Evolutionary conservation across 2,113 vertebrate species (phyloP), one percentile per base, ranked within the genome.

Genomic region (Porphyrio hochstetteri): DNA sequence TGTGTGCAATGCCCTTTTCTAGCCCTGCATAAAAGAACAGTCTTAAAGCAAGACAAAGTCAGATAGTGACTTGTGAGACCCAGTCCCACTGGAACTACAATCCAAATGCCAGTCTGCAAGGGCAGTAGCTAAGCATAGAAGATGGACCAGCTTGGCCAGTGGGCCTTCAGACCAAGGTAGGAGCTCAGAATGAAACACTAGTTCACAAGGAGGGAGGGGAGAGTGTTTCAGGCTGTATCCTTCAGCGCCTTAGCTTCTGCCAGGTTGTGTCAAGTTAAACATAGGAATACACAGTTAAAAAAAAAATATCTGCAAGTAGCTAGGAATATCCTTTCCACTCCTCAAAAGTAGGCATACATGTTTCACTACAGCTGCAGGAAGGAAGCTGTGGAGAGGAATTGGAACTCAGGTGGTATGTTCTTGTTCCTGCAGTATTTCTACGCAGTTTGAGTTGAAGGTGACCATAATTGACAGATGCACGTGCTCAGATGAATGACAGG

Each of bases 311-410:
- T 78, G 91, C 19, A 71, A 75, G 56, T 60, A 78, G 60, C 77
- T 84, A 52, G 76, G 52, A 95, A 76, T 89, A 92, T 78, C 83
- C 48, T 76, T 91, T 95, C 67, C 15, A 7, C 87, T 16, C 82
- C 35, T n/a, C 52, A 83, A 25, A 64, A 56, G 65, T 69, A 69
- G 48, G 25, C 42, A 56, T 91, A 16, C 6, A 1, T n/a, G 56
- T 91, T 88, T 78, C 61, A 21, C 11, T 88, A 9, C 72, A 88
- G 92, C 74, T 93, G 69, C 88, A 95, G 91, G 83, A 95, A 92
- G 77, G 77, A 96, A 93, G 42, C 38, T 82, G 48, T 84, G 88
- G 85, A 78, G 29, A 42, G 24, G 69, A 13, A 50, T 57, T 81
- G 38, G 57, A 65, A 52, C 48, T 65, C 56, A 82, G 69, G 57